These are phyloP conservation scores for Natator depressus DNA, from an alignment of 2,113 vertebrate genomes.

Conservation along the genomic window DNA sequence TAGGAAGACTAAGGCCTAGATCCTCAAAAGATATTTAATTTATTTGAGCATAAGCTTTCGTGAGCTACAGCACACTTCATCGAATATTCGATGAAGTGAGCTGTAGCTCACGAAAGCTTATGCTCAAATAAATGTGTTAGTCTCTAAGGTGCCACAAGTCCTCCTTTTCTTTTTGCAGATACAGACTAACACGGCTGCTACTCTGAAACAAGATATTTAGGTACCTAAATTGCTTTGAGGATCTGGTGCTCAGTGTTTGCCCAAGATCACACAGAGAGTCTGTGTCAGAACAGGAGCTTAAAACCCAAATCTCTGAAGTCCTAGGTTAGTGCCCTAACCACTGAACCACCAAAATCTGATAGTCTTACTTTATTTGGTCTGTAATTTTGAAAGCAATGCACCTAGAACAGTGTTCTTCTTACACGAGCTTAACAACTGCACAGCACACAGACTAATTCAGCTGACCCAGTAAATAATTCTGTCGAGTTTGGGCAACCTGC, in stretches of 20 bases:
- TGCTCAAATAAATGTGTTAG: too few relatives aligned
- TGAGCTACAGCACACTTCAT: too few relatives aligned
- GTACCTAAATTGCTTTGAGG: too few relatives aligned
- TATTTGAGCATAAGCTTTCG: too few relatives aligned
- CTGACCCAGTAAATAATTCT: neutral
- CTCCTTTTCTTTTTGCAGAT: too few relatives aligned
- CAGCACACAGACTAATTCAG: conserved; percentile 20
- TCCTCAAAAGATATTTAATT: too few relatives aligned
- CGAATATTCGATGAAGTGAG: too few relatives aligned
- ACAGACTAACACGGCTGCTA: too few relatives aligned
- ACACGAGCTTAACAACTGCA: conserved; percentile 27
- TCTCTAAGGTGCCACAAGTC: too few relatives aligned
- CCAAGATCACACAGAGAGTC: neutral
- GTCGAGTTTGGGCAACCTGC: conserved; percentile 32
- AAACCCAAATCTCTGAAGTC: neutral
- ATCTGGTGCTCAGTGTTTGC: neutral
- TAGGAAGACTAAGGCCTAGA: too few relatives aligned
- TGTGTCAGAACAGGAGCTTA: neutral
- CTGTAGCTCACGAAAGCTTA: too few relatives aligned
- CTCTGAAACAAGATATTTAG: too few relatives aligned
- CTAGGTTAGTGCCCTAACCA: neutral
- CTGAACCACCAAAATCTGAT: neutral
- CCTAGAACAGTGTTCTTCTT: conserved; percentile 16
- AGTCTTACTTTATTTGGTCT: neutral
- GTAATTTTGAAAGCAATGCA: neutral